Percentiles rank a stretch among this genome's conserved stretches.
phyloP scores from a whole-genome alignment of 2,797 vertebrate genomes.

The Pantherophis alleghaniensis region DNA sequence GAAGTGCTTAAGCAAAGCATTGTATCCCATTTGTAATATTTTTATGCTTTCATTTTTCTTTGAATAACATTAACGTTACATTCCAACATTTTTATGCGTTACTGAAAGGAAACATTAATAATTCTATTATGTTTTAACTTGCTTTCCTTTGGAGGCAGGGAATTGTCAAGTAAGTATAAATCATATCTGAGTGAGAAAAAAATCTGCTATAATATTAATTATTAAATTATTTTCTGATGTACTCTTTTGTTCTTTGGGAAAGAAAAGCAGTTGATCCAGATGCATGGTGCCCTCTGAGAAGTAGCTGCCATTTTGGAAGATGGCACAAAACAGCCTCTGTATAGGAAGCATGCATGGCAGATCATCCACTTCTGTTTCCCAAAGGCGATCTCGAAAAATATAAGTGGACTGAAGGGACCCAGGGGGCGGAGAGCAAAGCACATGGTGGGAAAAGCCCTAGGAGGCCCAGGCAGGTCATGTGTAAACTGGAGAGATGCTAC shows the following conservation, averaged over 20 bases:
- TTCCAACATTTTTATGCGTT: slow-evolving; percentile 42
- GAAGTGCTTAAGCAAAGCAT: slow-evolving; percentile 25
- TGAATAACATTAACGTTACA: slow-evolving; percentile 32
- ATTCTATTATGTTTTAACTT: slow-evolving; percentile 92
- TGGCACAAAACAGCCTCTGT: not conserved
- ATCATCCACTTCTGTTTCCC: not conserved
- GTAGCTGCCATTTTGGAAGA: not conserved
- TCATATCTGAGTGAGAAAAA: slow-evolving; percentile 35
- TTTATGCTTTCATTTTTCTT: slow-evolving; percentile 38
- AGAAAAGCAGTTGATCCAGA: not conserved
- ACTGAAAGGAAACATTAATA: slow-evolving; percentile 81
- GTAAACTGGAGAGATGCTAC: not conserved
- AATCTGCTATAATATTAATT: slow-evolving; percentile 26
- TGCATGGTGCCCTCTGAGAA: not conserved
- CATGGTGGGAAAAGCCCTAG: not conserved
- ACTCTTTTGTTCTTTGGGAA: not conserved
- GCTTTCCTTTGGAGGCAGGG: slow-evolving; percentile 98
- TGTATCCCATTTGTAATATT: slow-evolving; percentile 38
- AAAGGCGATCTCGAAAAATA: not conserved
- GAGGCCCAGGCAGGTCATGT: not conserved
- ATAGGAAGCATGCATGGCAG: not conserved
- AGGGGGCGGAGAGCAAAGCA: not conserved
- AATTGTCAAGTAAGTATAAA: slow-evolving; percentile 94
- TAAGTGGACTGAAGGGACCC: not conserved
- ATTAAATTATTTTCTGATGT: slow-evolving; percentile 7